Evolutionary conservation across 2,797 vertebrate genomes (phyloP), one percentile per base, ranked within the genome.

Genomic region (Takifugu rubripes): DNA sequence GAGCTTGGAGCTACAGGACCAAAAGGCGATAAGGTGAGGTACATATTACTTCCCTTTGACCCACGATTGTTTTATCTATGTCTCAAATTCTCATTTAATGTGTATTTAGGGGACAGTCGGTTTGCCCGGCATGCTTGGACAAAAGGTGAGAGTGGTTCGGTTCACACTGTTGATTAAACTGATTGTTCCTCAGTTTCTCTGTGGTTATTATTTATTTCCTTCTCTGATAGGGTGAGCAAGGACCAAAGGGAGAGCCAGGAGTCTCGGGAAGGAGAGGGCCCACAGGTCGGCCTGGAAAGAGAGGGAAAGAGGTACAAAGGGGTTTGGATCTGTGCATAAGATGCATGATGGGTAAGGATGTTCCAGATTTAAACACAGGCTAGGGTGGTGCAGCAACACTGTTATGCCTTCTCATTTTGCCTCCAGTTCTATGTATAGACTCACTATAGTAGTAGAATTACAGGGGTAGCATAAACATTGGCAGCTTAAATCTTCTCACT

Each of bases 51-150:
- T 33, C 10, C 31, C 36, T 14, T 40, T 10, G 36, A 3, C 36
- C 10, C 36, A 14, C 3, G 12, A 12, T 40, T 4, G 14, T 40
- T 40, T 40, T 40, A 40, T 40, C 12, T 12, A 12, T 25, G 17
- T 48, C 8, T 56, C 42, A 55, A 65, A 29, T 48, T 60, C 42
- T 48, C 17, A 36, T 64, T 72, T 56, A 27, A 10, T 74, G 49
- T 77, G 31, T 55, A 7, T 64, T 49, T 33, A 90, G 88, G 88
- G 88, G 25, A 81, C 92, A 67, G 89, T 90, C 31, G 95, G 95
- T 61, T 89, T 94, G 66, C 93, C 95, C 33, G 95, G 95, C 81
- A 96, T 96, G 93, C 85, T 96, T 62, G 95, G 95, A 51, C 94
- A 96, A 79, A 96, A 96, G 87, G 94, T 95, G 85, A 80, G 85